Base-by-base conservation (phyloP, 1,140 invertebrate genomes). In the Druon quercuslanigerum region DNA sequence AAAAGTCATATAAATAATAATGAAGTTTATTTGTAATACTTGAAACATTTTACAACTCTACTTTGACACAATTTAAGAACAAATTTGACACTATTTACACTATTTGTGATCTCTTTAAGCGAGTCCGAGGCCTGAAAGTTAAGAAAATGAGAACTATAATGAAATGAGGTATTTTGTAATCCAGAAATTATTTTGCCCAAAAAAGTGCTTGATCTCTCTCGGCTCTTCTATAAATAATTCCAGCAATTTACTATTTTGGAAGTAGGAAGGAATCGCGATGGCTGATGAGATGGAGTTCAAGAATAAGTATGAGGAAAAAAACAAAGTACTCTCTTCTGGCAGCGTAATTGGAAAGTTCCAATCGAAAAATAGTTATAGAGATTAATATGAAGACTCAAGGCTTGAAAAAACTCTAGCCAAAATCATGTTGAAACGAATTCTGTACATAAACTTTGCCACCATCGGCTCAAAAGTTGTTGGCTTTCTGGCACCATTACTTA, bases 401-500 rank as follows among this genome's bases (percentile, higher is more conserved):
- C n/a, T 9, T 17, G 8, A 54, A 17, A 54, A 4, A n/a, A n/a
- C n/a, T 19, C 40, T 33, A 33, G 40, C n/a, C n/a, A 66, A 33
- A n/a, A 66, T 66, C 60, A 89, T 90, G 84, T 51, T 88, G 50
- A 90, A 84, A 76, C 84, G 83, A 71, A 56, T 87, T 9, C 66
- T 91, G 8, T 86, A 84, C 79, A 78, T 86, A 33, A 87, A 87
- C 73, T 75, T 91, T 77, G 84, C 83, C 33, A 88, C 83, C 46
- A 89, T 83, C 73, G 86, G 89, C 16, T 89, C 89, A 0, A 91
- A 87, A 81, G 74, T 89, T 16, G 80, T 87, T n/a, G 91, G 90
- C 25, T 82, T 91, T 66, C 77, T 93, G 50, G 88, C 92, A 71
- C 92, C 92, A 14, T 78, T 93, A 50, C 81, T 91, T 6, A 87